Evolutionary conservation across 2,113 vertebrate species (phyloP), one percentile per base, ranked within the genome.

Genomic region (Salvelinus sp.): DNA sequence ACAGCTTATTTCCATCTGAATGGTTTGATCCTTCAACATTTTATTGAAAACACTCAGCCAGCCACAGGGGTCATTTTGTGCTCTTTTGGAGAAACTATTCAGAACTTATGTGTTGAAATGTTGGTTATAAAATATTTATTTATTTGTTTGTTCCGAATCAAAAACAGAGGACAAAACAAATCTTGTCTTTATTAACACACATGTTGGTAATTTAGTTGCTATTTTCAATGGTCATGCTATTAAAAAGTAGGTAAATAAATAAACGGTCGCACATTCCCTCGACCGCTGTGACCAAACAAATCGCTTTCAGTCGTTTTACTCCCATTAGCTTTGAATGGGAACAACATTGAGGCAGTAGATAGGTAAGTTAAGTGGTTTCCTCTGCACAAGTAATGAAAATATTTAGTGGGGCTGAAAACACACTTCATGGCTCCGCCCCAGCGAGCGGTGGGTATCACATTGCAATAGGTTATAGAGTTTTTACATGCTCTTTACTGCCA

Each of bases 261-360:
- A 82, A 80, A 78, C 1, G 63, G 79, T 69, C 79, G 54, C 70
- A 80, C 79, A 69, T 79, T 73, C 23, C 72, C 76, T 77, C 80
- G 23, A 87, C 86, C 77, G 23, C 86, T 80, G 80, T 90, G 84
- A 86, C 85, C 84, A 87, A 88, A 89, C 82, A 80, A 90, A 88
- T 78, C 74, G 77, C 86, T 85, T 82, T 87, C 81, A 28, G 73
- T 81, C 76, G 64, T 86, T 86, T 77, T 74, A 12, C 79, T 88
- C 72, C 77, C 33, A 81, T 90, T 85, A 82, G 65, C 48, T 80
- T 63, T 63, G 71, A 77, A 73, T 76, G 3, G 66, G 72, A 73
- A 72, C 78, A 79, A 48, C 74, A 87, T 81, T 64, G 74, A 74
- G 48, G 74, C 27, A 67, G 70, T 57, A 69, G 76, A 83, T 63